phyloP scores from a whole-genome alignment of 2,113 vertebrate species.

The Chionomys nivalis region DNA sequence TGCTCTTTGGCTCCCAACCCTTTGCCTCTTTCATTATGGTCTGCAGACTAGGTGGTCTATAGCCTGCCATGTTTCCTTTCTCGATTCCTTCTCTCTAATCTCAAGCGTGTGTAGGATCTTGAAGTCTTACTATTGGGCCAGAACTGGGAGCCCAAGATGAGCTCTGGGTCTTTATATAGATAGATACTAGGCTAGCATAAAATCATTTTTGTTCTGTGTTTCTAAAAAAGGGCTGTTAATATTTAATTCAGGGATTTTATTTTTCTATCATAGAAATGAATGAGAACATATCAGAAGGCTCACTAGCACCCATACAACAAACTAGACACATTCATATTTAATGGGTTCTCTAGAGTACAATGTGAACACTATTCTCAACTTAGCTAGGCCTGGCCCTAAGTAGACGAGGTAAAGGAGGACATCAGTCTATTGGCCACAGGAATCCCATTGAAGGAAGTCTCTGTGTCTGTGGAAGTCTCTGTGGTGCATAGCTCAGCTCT shows the following conservation, averaged over 20 bases:
- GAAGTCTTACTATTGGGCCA: background rate
- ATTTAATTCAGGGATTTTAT: slow-evolving; percentile 55
- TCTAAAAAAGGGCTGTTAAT: slow-evolving; percentile 54
- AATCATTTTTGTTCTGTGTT: slow-evolving; percentile 30
- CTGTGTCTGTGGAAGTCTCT: background rate
- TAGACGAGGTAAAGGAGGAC: background rate
- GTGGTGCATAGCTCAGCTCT: background rate
- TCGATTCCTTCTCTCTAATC: background rate
- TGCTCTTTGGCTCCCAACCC: background rate
- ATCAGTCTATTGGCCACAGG: no score
- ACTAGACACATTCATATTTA: background rate
- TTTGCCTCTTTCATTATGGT: background rate
- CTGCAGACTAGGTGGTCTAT: background rate
- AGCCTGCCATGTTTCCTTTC: background rate
- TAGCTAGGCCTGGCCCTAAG: background rate
- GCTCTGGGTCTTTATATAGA: background rate
- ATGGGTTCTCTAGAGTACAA: background rate
- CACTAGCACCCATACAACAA: background rate
- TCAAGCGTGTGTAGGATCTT: accelerated
- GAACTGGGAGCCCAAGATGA: background rate
- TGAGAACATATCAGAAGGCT: slow-evolving; percentile 13
- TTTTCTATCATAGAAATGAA: slow-evolving; percentile 40
- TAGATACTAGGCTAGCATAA: background rate
- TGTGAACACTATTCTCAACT: no score
- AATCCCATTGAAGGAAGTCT: background rate